These are phyloP conservation scores for Triplophysa yarkandensis DNA, from an alignment of 2,797 vertebrate genomes.

Conservation along the genomic window DNA sequence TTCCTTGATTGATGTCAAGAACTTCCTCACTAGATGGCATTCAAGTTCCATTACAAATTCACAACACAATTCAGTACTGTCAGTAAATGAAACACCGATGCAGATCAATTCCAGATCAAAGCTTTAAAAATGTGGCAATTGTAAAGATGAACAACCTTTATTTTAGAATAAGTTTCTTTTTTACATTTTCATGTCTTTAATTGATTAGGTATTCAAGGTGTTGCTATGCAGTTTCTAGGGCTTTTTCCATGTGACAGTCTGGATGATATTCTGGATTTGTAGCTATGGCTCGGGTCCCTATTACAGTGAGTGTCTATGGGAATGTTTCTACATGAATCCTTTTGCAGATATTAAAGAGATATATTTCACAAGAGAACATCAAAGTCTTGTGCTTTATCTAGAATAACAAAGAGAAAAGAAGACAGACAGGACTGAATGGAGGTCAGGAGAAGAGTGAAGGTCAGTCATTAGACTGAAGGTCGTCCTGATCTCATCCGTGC, in stretches of 20 bases:
- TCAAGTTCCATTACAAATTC: slow-evolving; percentile 5
- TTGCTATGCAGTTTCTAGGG: too few species aligned
- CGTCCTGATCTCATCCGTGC: too few species aligned
- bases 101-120: too few species aligned
- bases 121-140: too few species aligned
- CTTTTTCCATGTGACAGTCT: too few species aligned
- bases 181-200: too few species aligned
- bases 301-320: background rate
- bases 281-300: background rate
- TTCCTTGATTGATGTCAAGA: background rate
- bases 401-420: background rate
- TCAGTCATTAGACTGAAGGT: too few species aligned
- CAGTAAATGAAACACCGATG: background rate
- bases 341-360: background rate
- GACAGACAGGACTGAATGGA: slow-evolving; percentile 29
- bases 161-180: too few species aligned
- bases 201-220: too few species aligned
- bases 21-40: slow-evolving; percentile 39
- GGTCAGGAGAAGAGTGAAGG: too few species aligned
- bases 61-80: background rate
- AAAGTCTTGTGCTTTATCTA: background rate
- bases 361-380: background rate
- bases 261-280: background rate
- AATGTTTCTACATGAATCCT: background rate
- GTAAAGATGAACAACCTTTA: too few species aligned